Evolutionary conservation across 1,140 invertebrate genomes (phyloP).

Genomic region (Camponotus floridanus): DNA sequence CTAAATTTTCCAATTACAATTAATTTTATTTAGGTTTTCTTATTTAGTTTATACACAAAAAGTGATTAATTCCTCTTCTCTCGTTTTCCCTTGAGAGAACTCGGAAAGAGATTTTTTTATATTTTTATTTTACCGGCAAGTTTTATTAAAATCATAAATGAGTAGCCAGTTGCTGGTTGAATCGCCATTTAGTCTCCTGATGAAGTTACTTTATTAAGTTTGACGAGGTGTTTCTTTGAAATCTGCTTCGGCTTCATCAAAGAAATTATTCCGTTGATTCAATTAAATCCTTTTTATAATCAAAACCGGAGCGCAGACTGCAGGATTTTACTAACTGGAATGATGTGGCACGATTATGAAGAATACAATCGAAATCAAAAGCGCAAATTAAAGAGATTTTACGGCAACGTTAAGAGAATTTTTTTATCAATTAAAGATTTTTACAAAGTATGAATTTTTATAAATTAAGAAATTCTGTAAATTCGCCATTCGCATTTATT

Average conservation of each 20-base stretch:
- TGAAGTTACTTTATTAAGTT: slow-evolving; percentile 48
- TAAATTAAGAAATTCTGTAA: too few species aligned
- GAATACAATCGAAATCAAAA: not conserved
- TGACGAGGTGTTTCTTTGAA: slow-evolving; percentile 46
- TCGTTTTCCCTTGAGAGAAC: not conserved
- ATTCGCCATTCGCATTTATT: not conserved
- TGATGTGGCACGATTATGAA: slow-evolving; percentile 1
- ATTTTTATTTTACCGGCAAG: slow-evolving; percentile 5
- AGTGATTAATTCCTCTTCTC: not conserved
- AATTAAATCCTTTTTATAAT: slow-evolving; percentile 47
- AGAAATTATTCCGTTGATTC: slow-evolving; percentile 63
- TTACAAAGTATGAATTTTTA: too few species aligned
- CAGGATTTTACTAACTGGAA: slow-evolving; percentile 20
- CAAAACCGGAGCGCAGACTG: not conserved
- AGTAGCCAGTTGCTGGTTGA: slow-evolving; percentile 25
- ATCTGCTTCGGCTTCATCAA: slow-evolving; percentile 45
- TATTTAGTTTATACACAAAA: not conserved
- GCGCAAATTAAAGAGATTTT: not conserved
- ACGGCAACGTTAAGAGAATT: not conserved
- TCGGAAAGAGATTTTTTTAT: not conserved
- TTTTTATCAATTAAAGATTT: slow-evolving; percentile 20
- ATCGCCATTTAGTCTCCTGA: slow-evolving; percentile 48
- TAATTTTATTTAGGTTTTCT: not conserved
- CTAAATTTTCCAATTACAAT: too few species aligned
- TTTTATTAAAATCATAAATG: slow-evolving; percentile 46